phyloP scores from a whole-genome alignment of 2,888 invertebrate species.

The Hydrotaea diabolus region DNA sequence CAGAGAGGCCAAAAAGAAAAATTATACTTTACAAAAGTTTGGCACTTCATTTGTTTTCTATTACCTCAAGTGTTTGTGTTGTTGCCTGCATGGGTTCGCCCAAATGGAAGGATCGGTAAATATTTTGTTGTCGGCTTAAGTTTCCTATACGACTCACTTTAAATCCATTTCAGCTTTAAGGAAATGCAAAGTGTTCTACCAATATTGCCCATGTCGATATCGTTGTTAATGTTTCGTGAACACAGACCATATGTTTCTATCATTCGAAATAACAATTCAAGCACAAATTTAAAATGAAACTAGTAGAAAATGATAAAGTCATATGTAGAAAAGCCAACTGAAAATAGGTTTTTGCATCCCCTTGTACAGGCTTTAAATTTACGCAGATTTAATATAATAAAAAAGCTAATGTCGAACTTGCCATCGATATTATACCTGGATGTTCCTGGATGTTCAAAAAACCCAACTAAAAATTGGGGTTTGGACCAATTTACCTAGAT shows the following conservation, averaged over 20 bases:
- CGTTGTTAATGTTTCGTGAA: background rate
- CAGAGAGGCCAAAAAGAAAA: slow-evolving; percentile 41
- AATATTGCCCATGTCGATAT: background rate
- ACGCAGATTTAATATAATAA: too few relatives aligned
- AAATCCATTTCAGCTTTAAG: slow-evolving; percentile 11
- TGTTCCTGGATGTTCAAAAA: too few relatives aligned
- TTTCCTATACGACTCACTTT: background rate
- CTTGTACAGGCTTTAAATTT: too few relatives aligned
- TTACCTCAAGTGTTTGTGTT: slow-evolving; percentile 58
- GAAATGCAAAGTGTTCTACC: background rate
- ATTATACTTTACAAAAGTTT: slow-evolving; percentile 55
- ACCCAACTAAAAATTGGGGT: too few relatives aligned
- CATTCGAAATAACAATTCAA: background rate
- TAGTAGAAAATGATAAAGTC: too few relatives aligned
- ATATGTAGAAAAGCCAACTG: too few relatives aligned
- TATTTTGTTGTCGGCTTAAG: background rate
- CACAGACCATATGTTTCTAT: background rate
- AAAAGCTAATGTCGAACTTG: too few relatives aligned
- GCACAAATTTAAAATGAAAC: too few relatives aligned
- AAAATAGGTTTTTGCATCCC: too few relatives aligned
- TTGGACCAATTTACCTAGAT: too few relatives aligned
- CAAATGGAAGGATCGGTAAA: slow-evolving; percentile 25
- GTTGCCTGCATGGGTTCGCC: slow-evolving; percentile 9
- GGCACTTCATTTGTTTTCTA: slow-evolving; percentile 62
- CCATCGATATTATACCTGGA: too few relatives aligned